A percentile compares a stretch with the other conserved stretches of the same genome.
phyloP scores from a whole-genome alignment of 2,888 invertebrate genomes.

The Operophtera brumata region DNA sequence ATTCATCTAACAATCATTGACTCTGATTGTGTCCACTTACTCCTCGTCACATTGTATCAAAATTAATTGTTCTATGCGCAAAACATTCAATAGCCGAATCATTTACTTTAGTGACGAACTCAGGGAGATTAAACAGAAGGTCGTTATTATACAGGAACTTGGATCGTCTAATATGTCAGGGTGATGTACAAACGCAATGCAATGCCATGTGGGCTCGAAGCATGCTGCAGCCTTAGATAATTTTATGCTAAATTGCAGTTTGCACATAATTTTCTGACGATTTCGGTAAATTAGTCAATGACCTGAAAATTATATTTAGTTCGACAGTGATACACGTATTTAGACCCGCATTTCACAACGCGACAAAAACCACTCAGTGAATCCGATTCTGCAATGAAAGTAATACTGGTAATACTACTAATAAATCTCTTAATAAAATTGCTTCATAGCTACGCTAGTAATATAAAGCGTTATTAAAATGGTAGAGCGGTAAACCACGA shows the following conservation, averaged over 20 bases:
- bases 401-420: too few relatives aligned
- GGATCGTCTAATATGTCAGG: constrained; percentile 1
- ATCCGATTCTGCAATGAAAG: too few relatives aligned
- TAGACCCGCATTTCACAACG: too few relatives aligned
- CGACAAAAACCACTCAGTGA: too few relatives aligned
- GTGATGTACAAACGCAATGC: constrained; percentile 7
- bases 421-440: too few relatives aligned
- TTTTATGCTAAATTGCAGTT: constrained; percentile 7
- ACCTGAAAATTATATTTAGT: neutral
- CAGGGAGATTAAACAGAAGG: neutral
- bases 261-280: neutral
- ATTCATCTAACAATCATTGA: constrained; percentile 71
- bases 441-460: too few relatives aligned
- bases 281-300: neutral
- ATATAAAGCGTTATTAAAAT: too few relatives aligned
- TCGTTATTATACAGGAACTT: neutral
- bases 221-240: constrained; percentile 16
- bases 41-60: constrained; percentile 41
- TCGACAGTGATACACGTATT: too few relatives aligned
- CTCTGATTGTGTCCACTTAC: constrained; percentile 65
- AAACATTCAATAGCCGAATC: constrained; percentile 12
- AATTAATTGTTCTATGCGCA: constrained; percentile 31
- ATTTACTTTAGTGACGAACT: neutral
- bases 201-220: constrained; percentile 24
- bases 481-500: too few relatives aligned